Evolutionary conservation across 2,888 invertebrate species (phyloP), one percentile per base, ranked within the genome.

Genomic region (Calameuta filiformis): DNA sequence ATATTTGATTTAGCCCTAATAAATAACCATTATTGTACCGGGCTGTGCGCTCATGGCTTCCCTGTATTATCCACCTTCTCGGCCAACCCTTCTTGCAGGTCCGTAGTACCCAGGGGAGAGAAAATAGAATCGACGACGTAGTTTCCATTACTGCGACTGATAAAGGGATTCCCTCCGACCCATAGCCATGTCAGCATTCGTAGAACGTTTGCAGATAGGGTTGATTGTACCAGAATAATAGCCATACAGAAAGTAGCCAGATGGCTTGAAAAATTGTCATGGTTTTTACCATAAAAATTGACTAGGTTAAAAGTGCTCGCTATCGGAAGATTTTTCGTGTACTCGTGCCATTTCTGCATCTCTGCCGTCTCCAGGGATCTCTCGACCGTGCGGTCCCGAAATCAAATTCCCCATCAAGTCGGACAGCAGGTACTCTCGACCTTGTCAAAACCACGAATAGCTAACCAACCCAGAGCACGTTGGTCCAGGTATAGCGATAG

Each of bases 81-180:
- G 79, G 68, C 34, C 68, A 35, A 76, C 81, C 80, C 34, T 69
- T 74, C 30, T 37, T 75, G 31, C 79, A 81, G 76, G 73, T 75
- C 79, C 80, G 81, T 76, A 83, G 78, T 80, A 86, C 89, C 87
- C 88, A 82, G 82, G 89, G 88, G 88, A 89, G 89, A 88, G 90
- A 90, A 91, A 91, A 91, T 91, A 90, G 90, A 91, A 91, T 91
- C 89, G 89, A 88, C 90, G 88, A 90, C 89, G 90, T 87, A 90
- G 90, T 90, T 90, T 89, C 90, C 89, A 90, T 90, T 90, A 90
- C 89, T 89, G 87, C 83, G 80, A 82, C 85, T 83, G 86, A 88
- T 88, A 87, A 87, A 87, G 87, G 85, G 86, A 83, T 83, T 68
- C 69, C 37, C 40, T 35, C n/a, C 12, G n/a, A 1, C 34, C 69